Base-by-base conservation (phyloP, 1,140 invertebrate species). In the Zaprionus nigranus region DNA sequence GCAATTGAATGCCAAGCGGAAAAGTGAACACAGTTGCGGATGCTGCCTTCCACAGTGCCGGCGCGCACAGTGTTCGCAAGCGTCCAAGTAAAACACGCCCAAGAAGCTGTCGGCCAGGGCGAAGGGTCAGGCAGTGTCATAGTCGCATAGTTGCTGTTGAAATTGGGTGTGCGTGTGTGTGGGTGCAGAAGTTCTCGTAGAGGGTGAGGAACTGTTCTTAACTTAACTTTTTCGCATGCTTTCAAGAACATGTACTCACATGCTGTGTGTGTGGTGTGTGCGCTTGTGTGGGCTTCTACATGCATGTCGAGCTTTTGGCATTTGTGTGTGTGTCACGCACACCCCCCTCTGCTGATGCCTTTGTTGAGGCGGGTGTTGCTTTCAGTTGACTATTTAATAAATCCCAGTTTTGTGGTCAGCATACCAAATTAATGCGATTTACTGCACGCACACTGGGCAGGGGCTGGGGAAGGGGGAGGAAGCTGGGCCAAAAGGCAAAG, bases 391-490 rank as follows among this genome's bases (percentile, higher is more conserved):
- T 86, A 86, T 82, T 86, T 86, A 86, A 86, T 86, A 86, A 86
- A 86, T 86, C 83, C 83, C 83, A 80, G 79, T 86, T 85, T 82
- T 90, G 85, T 85, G 85, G 85, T 79, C 85, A 90, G 85, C 86
- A 90, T 90, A 90, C 85, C 72, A 90, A 90, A 90, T 90, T 90
- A 90, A 90, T 90, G 85, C 85, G 85, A 85, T 90, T 90, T 90
- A 79, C 81, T 85, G 78, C 69, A 62, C 67, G 68, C 61, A 62
- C 78, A 59, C 38, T 54, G 49, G 34, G 65, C 28, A 53, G 20
- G 49, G 26, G 34, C 12, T 24, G n/a, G 11, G 9, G 26, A 26
- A 36, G 30, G 34, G 28, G 9, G 57, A 15, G 5, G 28, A 11
- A 11, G 15, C 6, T 1, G 22, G 43, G 22, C 7, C 28, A 9